Conservation (phyloP, 2,888 invertebrate species). For the Drosophila paranaensis region DNA sequence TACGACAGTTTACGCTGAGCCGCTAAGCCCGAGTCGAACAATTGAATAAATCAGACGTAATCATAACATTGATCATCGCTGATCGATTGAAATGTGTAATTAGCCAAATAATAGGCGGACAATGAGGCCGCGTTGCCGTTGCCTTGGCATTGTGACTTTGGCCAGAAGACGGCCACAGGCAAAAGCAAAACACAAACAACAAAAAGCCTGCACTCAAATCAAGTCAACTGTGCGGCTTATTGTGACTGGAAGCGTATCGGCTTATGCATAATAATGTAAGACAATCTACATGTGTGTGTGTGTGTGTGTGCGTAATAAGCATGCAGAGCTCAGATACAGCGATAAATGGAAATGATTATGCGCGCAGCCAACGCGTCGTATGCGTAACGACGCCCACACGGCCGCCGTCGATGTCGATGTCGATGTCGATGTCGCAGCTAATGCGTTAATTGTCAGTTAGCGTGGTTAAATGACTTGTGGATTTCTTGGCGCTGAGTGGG, state of each 20-base stretch:
- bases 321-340: slow-evolving; percentile 31
- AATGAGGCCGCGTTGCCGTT: slow-evolving; percentile 39
- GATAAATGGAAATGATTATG: slow-evolving; percentile 65
- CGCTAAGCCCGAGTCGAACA: slow-evolving; percentile 19
- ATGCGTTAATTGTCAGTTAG: slow-evolving; percentile 76
- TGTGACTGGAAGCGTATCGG: slow-evolving; percentile 23
- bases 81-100: slow-evolving; percentile 61
- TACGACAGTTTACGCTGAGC: slow-evolving; percentile 25
- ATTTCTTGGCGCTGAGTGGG: slow-evolving; percentile 44
- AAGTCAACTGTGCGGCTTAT: slow-evolving; percentile 29
- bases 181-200: slow-evolving; percentile 47
- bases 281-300: neutral
- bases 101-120: slow-evolving; percentile 65
- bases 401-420: neutral
- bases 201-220: slow-evolving; percentile 31
- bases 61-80: slow-evolving; percentile 52
- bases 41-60: slow-evolving; percentile 43
- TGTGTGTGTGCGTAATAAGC: slow-evolving; percentile 60
- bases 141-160: slow-evolving; percentile 72
- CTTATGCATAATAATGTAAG: slow-evolving; percentile 10
- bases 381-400: slow-evolving; percentile 72
- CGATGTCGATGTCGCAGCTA: slow-evolving; percentile 36
- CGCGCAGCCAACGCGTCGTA: slow-evolving; percentile 64
- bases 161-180: slow-evolving; percentile 39
- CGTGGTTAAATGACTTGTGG: slow-evolving; percentile 69